These are phyloP conservation scores for Panzeria rudis DNA, from an alignment of 2,888 invertebrate species.

Conservation along the genomic window DNA sequence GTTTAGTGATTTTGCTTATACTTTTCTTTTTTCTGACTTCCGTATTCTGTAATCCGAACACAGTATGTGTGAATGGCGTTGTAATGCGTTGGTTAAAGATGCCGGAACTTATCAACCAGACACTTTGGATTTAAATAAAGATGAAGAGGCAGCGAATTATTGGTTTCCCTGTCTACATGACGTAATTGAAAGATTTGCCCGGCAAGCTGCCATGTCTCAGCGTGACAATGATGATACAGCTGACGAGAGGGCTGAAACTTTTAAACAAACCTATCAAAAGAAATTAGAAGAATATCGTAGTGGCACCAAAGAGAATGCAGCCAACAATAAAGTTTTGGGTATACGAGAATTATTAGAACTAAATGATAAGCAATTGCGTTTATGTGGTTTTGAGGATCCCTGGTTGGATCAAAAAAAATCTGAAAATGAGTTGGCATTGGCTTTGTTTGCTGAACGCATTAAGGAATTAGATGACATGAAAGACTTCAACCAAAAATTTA, in stretches of 20 bases:
- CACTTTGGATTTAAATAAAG: conserved; percentile 93
- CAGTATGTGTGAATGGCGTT: conserved; percentile 77
- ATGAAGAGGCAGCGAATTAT: conserved; percentile 93
- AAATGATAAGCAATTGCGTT: conserved; percentile 94
- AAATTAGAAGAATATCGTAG: conserved; percentile 85
- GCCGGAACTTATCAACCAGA: conserved; percentile 94
- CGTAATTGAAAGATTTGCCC: conserved; percentile 92
- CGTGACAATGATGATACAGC: conserved; percentile 87
- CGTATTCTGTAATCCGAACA: background rate
- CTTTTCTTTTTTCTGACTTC: background rate
- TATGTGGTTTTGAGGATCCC: conserved; percentile 96
- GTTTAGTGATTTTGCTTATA: background rate
- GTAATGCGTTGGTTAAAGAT: conserved; percentile 91
- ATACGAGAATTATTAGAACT: conserved; percentile 95
- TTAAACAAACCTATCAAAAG: conserved; percentile 92
- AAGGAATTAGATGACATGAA: conserved; percentile 88
- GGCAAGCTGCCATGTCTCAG: conserved; percentile 91
- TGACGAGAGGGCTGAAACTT: conserved; percentile 90
- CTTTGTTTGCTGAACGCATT: conserved; percentile 88
- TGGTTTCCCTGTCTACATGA: conserved; percentile 97
- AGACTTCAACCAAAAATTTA: conserved; percentile 86
- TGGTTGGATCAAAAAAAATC: conserved; percentile 92
- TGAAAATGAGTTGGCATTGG: conserved; percentile 93
- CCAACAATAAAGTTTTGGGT: conserved; percentile 89
- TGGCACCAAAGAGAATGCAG: conserved; percentile 74